Base-by-base conservation (phyloP, 1,140 invertebrate species). In the Proales similis region DNA sequence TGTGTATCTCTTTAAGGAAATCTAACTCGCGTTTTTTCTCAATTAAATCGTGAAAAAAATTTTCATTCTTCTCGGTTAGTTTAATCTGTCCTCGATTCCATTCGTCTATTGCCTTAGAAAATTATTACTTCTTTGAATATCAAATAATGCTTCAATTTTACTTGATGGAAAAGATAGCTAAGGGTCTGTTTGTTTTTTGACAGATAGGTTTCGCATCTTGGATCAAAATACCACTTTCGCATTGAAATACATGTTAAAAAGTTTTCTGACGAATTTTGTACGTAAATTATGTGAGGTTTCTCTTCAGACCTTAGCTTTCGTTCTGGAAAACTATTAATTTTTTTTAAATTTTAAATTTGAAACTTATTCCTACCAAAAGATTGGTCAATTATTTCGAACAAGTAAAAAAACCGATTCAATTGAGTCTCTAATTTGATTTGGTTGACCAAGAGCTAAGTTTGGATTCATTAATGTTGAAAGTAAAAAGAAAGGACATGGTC, bases 351-450 rank as follows among this genome's bases (percentile, higher is more conserved):
- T 2, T 11, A 27, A 22, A 27, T 27, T 7, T 14, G 7, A 1
- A 48, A 49, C 3, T 2, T 39, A 39, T 1, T 61, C 79, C 80
- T 73, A 88, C 86, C 87, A 76, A 93, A 93, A 77, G 89, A 89
- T 71, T 91, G 90, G 71, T 94, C 91, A 45, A 97, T 88, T 68
- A 94, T 95, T 81, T 98, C 93, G 79, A 96, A 97, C 26, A 98
- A 79, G 70, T 93, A 92, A 81, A 96, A 97, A 78, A 88, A 92
- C 70, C 85, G 84, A 30, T 88, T 83, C 45, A 86, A 83, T 63
- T 86, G 83, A 53, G 84, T 82, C 30, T 83, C 82, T 63, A 95
- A 77, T 22, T 83, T 82, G 47, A 94, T 85, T 77, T 90, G 88
- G 51, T 86, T 83, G 57, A 88, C 84, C 20, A 94, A 84, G 2